phyloP scores from a whole-genome alignment of 2,113 vertebrate genomes.

The Etheostoma spectabile region DNA sequence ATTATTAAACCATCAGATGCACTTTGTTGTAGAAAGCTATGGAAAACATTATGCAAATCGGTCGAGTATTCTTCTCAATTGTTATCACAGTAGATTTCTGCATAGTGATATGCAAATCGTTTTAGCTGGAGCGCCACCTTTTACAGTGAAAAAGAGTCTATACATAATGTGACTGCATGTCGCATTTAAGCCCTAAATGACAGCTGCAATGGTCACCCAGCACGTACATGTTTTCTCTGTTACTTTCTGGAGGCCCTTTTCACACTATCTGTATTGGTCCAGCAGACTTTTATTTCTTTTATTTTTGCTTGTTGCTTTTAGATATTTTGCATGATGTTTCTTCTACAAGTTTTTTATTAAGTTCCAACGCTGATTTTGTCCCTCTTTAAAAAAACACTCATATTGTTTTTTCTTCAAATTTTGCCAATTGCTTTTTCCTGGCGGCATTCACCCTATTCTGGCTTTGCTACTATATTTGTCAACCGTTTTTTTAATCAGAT shows the following conservation, averaged over 20 bases:
- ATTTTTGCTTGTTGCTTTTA: background rate
- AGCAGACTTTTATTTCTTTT: background rate
- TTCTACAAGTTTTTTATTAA: conserved; percentile 7
- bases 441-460: background rate
- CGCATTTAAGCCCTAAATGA: background rate
- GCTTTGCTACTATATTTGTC: background rate
- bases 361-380: background rate
- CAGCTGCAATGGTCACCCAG: background rate
- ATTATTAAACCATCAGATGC: conserved; percentile 6
- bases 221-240: background rate
- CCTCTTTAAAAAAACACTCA: background rate
- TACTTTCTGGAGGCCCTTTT: background rate
- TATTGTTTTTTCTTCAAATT: conserved; percentile 3
- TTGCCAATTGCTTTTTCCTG: background rate
- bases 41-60: background rate
- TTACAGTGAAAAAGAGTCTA: background rate
- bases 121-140: background rate
- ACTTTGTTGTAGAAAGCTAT: background rate
- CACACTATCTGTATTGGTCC: background rate
- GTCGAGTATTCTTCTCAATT: background rate
- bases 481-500: conserved; percentile 14
- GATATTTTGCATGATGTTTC: conserved; percentile 7
- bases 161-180: background rate
- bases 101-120: background rate
- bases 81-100: background rate